A percentile compares a stretch with the other conserved stretches of the same genome.
Evolutionary conservation across 2,113 vertebrate genomes (phyloP).

Genomic region (Nesogale talazaci): DNA sequence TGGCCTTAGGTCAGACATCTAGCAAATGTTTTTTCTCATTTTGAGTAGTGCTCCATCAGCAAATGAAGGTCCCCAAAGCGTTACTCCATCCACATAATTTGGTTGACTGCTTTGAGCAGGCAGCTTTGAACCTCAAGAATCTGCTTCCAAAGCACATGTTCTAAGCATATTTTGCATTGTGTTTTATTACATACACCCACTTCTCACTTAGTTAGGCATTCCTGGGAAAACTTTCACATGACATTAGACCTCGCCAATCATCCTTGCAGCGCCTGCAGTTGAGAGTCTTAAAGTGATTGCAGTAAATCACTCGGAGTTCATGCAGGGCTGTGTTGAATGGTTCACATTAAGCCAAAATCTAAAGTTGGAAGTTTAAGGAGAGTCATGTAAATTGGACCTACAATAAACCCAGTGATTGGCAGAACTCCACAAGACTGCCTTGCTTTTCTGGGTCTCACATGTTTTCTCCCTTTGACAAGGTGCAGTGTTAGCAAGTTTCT

Average conservation of each 20-base stretch:
- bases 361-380: conserved; percentile 58
- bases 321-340: background rate
- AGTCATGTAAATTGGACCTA: conserved; percentile 61
- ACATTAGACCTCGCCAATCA: conserved; percentile 11
- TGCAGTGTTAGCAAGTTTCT: background rate
- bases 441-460: background rate
- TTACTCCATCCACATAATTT: too few species aligned
- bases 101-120: too few species aligned
- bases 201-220: background rate
- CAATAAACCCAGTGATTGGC: background rate
- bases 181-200: too few species aligned
- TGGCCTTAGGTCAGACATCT: too few species aligned
- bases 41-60: too few species aligned
- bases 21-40: too few species aligned
- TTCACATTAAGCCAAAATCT: conserved; percentile 41
- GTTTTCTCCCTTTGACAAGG: background rate
- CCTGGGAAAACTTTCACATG: conserved; percentile 50
- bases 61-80: too few species aligned
- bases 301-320: conserved; percentile 66
- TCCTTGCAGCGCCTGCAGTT: conserved; percentile 17
- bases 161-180: too few species aligned
- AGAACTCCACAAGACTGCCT: background rate
- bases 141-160: too few species aligned
- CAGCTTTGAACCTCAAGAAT: too few species aligned
- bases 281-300: conserved; percentile 39